Conservation (phyloP, 2,113 vertebrate species). For the Urocolius indicus region DNA sequence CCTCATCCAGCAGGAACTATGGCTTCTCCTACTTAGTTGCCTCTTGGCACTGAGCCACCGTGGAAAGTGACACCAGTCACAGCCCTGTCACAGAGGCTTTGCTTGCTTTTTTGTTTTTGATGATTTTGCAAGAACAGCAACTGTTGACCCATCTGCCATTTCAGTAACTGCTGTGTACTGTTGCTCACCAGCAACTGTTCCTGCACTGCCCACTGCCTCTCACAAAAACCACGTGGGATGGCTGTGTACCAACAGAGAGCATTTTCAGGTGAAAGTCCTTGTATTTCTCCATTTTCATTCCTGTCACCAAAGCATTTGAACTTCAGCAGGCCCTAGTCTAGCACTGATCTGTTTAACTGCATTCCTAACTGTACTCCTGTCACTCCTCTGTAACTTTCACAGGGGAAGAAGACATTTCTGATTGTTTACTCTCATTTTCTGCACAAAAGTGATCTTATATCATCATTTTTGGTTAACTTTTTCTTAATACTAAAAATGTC, state of each 20-base stretch:
- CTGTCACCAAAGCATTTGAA: not conserved
- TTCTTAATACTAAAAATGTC: not conserved
- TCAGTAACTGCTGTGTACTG: not conserved
- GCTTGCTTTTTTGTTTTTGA: not conserved
- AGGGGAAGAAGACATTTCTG: not conserved
- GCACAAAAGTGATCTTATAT: not conserved
- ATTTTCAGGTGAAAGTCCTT: not conserved
- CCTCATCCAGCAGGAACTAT: not conserved
- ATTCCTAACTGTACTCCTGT: not conserved
- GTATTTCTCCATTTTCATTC: not conserved
- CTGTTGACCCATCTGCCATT: conserved; percentile 28
- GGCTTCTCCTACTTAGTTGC: not conserved
- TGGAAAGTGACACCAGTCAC: not conserved
- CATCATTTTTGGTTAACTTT: not conserved
- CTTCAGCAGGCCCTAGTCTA: not conserved
- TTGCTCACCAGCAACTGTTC: conserved; percentile 15
- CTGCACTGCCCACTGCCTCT: not conserved
- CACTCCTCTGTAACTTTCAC: not conserved
- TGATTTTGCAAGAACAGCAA: conserved; percentile 38
- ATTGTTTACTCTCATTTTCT: not conserved
- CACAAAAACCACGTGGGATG: rapidly evolving
- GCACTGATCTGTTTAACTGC: rapidly evolving
- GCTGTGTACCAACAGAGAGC: rapidly evolving
- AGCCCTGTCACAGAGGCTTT: not conserved
- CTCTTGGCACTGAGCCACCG: not conserved